Percentiles rank a stretch among this genome's conserved stretches.
Conservation (phyloP, 2,113 vertebrate genomes). For the Plecotus auritus region DNA sequence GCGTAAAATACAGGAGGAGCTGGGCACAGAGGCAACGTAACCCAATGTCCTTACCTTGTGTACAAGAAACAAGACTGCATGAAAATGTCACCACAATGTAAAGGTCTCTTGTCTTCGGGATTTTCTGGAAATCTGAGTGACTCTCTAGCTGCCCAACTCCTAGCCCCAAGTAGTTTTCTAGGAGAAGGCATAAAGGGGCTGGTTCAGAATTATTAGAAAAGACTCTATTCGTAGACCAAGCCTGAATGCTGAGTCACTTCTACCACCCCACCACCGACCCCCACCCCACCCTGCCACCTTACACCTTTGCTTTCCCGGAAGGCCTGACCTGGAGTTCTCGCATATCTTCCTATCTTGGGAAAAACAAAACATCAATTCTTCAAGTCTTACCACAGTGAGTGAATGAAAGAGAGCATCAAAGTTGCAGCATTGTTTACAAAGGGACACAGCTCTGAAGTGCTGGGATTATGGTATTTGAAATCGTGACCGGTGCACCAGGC, state of each 20-base stretch:
- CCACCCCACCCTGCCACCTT: too few species aligned
- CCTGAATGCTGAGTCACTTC: neutral
- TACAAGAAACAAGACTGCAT: neutral
- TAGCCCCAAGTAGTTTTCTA: neutral
- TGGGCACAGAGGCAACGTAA: neutral
- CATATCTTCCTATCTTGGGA: neutral
- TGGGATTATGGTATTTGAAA: neutral
- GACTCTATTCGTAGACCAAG: neutral
- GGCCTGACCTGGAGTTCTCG: neutral
- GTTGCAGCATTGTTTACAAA: neutral
- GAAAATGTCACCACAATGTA: neutral
- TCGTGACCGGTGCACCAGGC: rapidly evolving
- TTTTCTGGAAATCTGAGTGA: neutral
- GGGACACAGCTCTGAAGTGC: neutral
- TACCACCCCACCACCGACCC: neutral
- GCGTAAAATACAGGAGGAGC: neutral
- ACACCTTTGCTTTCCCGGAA: neutral
- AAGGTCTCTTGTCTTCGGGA: neutral
- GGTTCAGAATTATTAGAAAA: neutral
- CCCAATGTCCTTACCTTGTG: neutral
- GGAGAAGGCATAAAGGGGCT: neutral
- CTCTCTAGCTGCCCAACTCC: neutral
- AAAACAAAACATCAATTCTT: neutral
- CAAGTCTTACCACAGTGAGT: neutral
- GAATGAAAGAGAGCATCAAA: neutral